Base-by-base conservation (phyloP, 2,888 invertebrate genomes). In the Chironomus tentans region DNA sequence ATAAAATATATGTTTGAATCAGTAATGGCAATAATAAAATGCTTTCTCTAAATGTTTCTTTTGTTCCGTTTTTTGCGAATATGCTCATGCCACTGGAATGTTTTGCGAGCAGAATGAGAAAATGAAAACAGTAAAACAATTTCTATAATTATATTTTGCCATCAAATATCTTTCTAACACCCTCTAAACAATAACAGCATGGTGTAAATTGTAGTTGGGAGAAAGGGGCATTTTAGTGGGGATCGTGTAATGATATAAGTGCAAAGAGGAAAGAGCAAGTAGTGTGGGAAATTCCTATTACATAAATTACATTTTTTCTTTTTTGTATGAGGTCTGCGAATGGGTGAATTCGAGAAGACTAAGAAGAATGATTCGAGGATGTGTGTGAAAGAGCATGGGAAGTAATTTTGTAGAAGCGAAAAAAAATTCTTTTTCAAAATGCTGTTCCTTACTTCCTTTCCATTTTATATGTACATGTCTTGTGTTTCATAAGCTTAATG, bases 81-180 rank as follows among this genome's bases (percentile, higher is more conserved):
- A 38, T 10, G 7, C 10, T 38, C 38, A 38, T 38, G 7, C 10
- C 2, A 38, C 7, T 38, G 10, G 38, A 38, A 38, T 38, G 7
- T 10, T 38, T 10, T 38, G 10, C 38, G 2, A 38, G 10, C 1
- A 2, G 38, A 65, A 12, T 24, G 65, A 7, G 65, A 38, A 62
- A 61, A 24, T 22, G 38, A 74, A 48, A 68, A 46, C 48, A 74
- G 13, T 68, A 68, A 74, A 74, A 74, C 74, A 74, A 68, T 74
- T 74, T 74, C 74, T 74, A 68, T 74, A 74, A 74, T 74, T 74
- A 74, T 74, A 74, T 74, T 68, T 74, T 38, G 12, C 74, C 68
- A 68, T 68, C 46, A 68, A 68, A 68, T 68, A 68, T 68, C 46
- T 68, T 46, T 68, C 68, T 38, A 46, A 38, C 68, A 15, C 46